A percentile compares a stretch with the other conserved stretches of the same genome.
Conservation (phyloP, 2,797 vertebrate genomes). For the Gymnopithys bicolor region DNA sequence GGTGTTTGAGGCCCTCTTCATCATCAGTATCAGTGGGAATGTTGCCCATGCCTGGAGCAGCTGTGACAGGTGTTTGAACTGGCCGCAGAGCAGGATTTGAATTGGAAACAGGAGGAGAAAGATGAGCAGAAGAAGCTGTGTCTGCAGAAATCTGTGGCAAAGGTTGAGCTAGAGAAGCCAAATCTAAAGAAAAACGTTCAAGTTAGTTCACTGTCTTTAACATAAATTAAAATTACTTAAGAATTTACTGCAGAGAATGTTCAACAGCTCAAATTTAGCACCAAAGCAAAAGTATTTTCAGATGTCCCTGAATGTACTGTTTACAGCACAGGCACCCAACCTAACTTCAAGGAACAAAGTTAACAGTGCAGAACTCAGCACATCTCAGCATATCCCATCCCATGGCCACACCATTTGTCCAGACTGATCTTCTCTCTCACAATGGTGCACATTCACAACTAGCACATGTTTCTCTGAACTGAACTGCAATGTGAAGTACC, state of each 20-base stretch:
- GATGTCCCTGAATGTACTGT: not conserved
- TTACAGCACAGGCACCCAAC: not conserved
- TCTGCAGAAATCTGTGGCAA: conserved; percentile 81
- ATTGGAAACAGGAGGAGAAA: conserved; percentile 79
- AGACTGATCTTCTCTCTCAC: not conserved
- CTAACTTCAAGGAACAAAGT: not conserved
- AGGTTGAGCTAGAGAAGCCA: conserved; percentile 74
- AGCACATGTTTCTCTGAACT: not conserved
- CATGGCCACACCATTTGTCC: not conserved
- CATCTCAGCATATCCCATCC: not conserved
- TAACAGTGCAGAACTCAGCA: not conserved
- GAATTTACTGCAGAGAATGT: not conserved
- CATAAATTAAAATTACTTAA: not conserved
- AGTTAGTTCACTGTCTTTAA: not conserved
- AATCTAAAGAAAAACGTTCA: conserved; percentile 64
- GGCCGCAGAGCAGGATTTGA: conserved; percentile 81
- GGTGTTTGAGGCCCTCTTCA: conserved; percentile 96
- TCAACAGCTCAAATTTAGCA: not conserved
- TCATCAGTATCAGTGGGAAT: conserved; percentile 88
- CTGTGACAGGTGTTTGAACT: conserved; percentile 77
- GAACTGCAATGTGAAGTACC: not conserved
- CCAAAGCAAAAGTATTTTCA: not conserved
- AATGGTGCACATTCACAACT: not conserved
- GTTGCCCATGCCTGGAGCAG: conserved; percentile 80
- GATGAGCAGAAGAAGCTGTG: conserved; percentile 79